Percentiles rank a stretch among this genome's conserved stretches.
Conservation (phyloP, 2,113 vertebrate genomes). For the Gobiocypris rarus region DNA sequence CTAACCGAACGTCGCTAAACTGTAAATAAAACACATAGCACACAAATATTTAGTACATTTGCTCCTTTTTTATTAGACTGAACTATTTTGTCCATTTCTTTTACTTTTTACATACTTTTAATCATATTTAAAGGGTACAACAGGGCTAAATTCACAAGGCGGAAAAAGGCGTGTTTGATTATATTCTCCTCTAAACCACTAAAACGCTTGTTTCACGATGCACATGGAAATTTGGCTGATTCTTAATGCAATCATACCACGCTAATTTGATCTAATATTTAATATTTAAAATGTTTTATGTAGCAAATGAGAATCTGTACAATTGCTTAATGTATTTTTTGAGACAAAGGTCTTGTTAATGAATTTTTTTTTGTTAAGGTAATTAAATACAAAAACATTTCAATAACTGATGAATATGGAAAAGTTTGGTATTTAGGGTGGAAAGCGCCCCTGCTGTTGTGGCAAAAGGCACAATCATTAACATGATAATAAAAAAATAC, state of each 20-base stretch:
- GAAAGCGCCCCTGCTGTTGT: not conserved
- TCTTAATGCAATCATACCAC: not conserved
- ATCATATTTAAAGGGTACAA: not conserved
- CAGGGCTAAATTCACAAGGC: too few species aligned
- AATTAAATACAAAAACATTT: too few species aligned
- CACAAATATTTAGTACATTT: not conserved
- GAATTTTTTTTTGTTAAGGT: not conserved
- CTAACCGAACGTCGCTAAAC: not conserved
- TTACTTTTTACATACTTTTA: too few species aligned
- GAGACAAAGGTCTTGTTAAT: not conserved
- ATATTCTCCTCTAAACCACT: not conserved
- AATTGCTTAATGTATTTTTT: not conserved
- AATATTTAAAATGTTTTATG: not conserved
- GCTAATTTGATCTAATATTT: not conserved
- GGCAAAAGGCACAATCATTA: not conserved
- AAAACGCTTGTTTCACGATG: not conserved
- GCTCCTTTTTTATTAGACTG: not conserved
- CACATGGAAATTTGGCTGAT: not conserved
- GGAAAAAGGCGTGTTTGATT: not conserved
- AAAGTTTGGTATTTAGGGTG: not conserved
- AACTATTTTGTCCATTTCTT: not conserved
- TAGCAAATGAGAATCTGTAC: not conserved
- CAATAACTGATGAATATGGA: not conserved
- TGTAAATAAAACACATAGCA: not conserved
- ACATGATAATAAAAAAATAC: not conserved